phyloP scores from a whole-genome alignment of 1,140 invertebrate species.

The Araneus ventricosus region DNA sequence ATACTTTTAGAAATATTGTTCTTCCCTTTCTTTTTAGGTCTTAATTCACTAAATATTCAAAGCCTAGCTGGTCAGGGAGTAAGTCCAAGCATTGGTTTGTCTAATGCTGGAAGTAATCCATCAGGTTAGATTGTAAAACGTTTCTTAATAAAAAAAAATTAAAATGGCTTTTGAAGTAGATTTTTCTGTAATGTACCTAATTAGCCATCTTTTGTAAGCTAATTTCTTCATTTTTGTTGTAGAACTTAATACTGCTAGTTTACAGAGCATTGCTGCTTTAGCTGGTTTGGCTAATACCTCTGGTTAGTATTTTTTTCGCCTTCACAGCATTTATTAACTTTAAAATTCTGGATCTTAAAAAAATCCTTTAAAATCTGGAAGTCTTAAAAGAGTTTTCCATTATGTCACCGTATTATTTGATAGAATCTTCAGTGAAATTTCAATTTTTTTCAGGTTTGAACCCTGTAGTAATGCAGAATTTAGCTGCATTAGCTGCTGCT shows the following conservation, averaged over 20 bases:
- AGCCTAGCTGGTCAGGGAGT: conserved; percentile 75
- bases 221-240: background rate
- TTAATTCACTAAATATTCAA: conserved; percentile 76
- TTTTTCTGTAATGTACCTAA: background rate
- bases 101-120: conserved; percentile 78
- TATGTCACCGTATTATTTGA: background rate
- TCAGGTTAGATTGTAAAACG: conserved; percentile 76
- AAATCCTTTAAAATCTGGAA: too few relatives aligned
- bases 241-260: conserved; percentile 80
- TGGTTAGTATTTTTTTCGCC: conserved; percentile 78
- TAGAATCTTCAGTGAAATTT: too few relatives aligned
- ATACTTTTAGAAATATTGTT: background rate
- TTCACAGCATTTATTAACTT: too few relatives aligned
- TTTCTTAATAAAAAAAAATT: background rate
- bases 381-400: background rate
- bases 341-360: too few relatives aligned
- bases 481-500: conserved; percentile 85
- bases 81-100: conserved; percentile 67
- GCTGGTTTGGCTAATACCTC: conserved; percentile 82
- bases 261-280: conserved; percentile 84
- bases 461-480: conserved; percentile 93
- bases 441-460: conserved; percentile 81
- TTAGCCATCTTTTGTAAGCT: background rate
- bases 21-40: conserved; percentile 41
- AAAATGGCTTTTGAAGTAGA: background rate